Conservation (phyloP, 2,888 invertebrate species). For the Synanthedon tipuliformis region DNA sequence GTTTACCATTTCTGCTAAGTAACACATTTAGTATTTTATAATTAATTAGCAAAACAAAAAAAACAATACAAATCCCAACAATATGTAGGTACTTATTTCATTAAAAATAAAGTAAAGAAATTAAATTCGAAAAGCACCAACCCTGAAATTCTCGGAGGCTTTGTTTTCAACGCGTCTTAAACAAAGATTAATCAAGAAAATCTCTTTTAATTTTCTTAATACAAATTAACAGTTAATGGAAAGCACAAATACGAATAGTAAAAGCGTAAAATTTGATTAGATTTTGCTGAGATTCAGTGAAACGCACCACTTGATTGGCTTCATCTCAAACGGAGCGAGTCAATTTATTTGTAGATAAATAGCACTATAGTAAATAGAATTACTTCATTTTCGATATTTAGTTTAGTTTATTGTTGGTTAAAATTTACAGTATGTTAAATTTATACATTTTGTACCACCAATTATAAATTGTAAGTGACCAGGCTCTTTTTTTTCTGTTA, state of each 20-base stretch:
- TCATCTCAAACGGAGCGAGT: constrained; percentile 8
- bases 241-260: constrained; percentile 16
- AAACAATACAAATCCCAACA: not conserved
- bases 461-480: too few relatives aligned
- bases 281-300: constrained; percentile 20
- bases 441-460: too few relatives aligned
- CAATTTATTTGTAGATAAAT: too few relatives aligned
- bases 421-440: too few relatives aligned
- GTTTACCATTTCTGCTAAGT: too few relatives aligned
- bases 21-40: too few relatives aligned
- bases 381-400: too few relatives aligned
- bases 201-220: constrained; percentile 25
- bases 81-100: too few relatives aligned
- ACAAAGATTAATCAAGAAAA: constrained; percentile 17
- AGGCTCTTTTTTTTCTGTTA: too few relatives aligned
- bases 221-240: constrained; percentile 46
- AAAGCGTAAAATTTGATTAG: constrained; percentile 41
- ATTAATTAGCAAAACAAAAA: not conserved
- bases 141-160: not conserved
- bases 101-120: not conserved
- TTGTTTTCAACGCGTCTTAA: constrained; percentile 7
- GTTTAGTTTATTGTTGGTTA: too few relatives aligned
- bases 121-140: not conserved
- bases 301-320: constrained; percentile 30
- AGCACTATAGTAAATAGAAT: too few relatives aligned